Percentiles rank a stretch among this genome's conserved stretches.
Evolutionary conservation across 2,888 invertebrate species (phyloP).

Genomic region (Hirtodrosophila duncani): DNA sequence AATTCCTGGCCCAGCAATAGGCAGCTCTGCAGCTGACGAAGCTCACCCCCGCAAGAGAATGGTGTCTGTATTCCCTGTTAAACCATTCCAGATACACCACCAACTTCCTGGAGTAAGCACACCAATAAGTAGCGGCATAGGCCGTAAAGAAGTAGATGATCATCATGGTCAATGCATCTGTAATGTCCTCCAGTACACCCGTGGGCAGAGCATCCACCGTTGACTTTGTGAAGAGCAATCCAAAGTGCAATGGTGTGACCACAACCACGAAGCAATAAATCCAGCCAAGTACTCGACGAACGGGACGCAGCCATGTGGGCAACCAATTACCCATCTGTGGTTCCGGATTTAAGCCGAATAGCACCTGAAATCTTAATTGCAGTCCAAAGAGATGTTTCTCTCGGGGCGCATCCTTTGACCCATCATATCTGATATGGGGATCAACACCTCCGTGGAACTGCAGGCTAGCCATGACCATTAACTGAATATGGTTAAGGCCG

Average conservation of each 20-base stretch:
- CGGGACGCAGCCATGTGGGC: constrained; percentile 21
- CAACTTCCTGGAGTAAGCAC: constrained; percentile 38
- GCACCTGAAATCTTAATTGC: constrained; percentile 42
- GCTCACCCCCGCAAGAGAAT: constrained; percentile 71
- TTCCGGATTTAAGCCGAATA: constrained; percentile 51
- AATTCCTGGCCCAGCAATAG: constrained; percentile 39
- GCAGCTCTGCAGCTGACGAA: constrained; percentile 58
- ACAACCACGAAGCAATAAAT: constrained; percentile 41
- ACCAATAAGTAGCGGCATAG: constrained; percentile 66
- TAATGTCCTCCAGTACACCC: constrained; percentile 65
- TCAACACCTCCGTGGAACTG: constrained; percentile 49
- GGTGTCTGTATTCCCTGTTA: constrained; percentile 65
- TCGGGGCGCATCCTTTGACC: constrained; percentile 38
- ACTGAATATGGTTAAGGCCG: constrained; percentile 27
- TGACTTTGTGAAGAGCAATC: constrained; percentile 58
- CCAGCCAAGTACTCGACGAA: constrained; percentile 13
- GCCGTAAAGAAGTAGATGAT: constrained; percentile 71
- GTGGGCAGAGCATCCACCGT: constrained; percentile 53
- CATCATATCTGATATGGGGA: constrained; percentile 41
- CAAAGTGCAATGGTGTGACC: constrained; percentile 50
- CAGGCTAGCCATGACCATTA: constrained; percentile 39
- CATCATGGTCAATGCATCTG: constrained; percentile 68
- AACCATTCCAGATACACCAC: constrained; percentile 47
- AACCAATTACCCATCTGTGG: constrained; percentile 31
- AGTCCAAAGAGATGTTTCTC: constrained; percentile 48